These are phyloP conservation scores for Lasiurus borealis DNA, from an alignment of 2,113 vertebrate genomes.

Conservation along the genomic window DNA sequence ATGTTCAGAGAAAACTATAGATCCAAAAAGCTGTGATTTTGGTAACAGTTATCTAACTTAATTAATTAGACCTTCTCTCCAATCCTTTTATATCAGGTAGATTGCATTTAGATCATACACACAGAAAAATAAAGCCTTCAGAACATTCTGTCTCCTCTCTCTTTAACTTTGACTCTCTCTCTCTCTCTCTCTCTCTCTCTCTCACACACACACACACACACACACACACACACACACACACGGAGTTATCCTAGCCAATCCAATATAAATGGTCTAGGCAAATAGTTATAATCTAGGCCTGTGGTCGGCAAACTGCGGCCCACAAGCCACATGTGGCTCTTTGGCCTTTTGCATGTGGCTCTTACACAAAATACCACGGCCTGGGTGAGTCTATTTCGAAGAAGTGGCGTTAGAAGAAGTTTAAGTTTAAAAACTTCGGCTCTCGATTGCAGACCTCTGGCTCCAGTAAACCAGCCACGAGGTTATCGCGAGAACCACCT, in stretches of 20 bases:
- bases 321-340: no score
- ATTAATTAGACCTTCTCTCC: neutral
- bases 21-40: neutral
- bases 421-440: no score
- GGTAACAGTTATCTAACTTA: neutral
- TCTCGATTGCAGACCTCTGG: no score
- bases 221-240: neutral
- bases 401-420: no score
- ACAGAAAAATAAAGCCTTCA: constrained; percentile 4
- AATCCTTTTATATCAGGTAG: neutral
- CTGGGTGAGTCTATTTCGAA: no score
- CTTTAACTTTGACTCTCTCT: no score
- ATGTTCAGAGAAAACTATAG: neutral
- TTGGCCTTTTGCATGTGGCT: no score
- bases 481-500: no score
- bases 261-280: constrained; percentile 48
- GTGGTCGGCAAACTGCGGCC: no score
- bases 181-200: neutral
- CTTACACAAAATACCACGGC: no score
- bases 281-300: neutral
- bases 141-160: neutral
- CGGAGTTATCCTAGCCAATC: neutral
- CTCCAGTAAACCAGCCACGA: no score
- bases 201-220: neutral
- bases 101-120: neutral